Conservation (phyloP, 2,888 invertebrate genomes). For the Rhaphigaster nebulosa region DNA sequence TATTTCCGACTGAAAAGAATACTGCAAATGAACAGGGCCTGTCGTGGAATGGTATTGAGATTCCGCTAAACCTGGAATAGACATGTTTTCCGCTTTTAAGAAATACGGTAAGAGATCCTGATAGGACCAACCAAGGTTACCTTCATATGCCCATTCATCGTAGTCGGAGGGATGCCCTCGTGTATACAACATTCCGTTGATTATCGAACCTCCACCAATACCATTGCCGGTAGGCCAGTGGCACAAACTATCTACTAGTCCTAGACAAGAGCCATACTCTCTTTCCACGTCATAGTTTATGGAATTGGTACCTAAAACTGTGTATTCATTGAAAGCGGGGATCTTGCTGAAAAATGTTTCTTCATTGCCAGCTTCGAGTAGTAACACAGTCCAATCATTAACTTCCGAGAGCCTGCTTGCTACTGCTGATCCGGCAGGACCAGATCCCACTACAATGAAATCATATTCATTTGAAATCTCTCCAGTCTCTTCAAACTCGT, state of each 20-base stretch:
- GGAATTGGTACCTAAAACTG: constrained; percentile 75
- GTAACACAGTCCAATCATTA: constrained; percentile 76
- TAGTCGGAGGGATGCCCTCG: constrained; percentile 69
- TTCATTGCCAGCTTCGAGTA: constrained; percentile 84
- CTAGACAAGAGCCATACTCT: constrained; percentile 72
- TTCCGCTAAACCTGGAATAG: constrained; percentile 64
- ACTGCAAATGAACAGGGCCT: constrained; percentile 79
- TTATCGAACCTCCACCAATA: constrained; percentile 70
- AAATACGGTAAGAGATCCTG: constrained; percentile 66
- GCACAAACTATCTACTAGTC: constrained; percentile 71
- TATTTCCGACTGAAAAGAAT: constrained; percentile 76
- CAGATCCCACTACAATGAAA: constrained; percentile 76
- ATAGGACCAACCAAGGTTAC: constrained; percentile 66
- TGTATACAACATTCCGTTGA: constrained; percentile 70
- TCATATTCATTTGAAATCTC: constrained; percentile 72
- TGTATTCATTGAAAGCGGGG: constrained; percentile 78
- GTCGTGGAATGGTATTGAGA: constrained; percentile 75
- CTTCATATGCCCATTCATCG: constrained; percentile 68
- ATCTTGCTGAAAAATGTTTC: constrained; percentile 84
- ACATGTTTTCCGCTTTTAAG: constrained; percentile 65
- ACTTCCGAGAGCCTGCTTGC: constrained; percentile 84
- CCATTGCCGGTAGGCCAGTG: constrained; percentile 85
- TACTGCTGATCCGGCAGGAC: constrained; percentile 75
- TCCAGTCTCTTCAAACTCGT: constrained; percentile 64
- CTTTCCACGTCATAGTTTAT: constrained; percentile 83